Evolutionary conservation across 2,797 vertebrate species (phyloP).

Genomic region (Merluccius polli): DNA sequence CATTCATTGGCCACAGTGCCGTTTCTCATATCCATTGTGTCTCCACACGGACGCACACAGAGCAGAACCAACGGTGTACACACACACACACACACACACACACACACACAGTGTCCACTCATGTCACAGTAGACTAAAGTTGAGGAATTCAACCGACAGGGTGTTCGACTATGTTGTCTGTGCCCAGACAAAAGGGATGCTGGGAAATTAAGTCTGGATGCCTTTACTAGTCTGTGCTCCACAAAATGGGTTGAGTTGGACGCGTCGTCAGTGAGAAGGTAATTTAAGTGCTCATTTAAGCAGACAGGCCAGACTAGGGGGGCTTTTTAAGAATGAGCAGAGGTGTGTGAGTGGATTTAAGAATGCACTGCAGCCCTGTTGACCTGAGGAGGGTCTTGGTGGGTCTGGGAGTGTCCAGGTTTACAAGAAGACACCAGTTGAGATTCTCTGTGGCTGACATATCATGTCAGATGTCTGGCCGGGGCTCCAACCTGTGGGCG

Average conservation of each 20-base stretch:
- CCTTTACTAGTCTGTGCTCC: background rate
- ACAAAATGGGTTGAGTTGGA: background rate
- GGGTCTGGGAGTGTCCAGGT: slow-evolving; percentile 27
- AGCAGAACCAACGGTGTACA: slow-evolving; percentile 10
- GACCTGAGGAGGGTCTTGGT: slow-evolving; percentile 23
- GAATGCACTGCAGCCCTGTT: slow-evolving; percentile 23
- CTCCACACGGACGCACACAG: slow-evolving; percentile 10
- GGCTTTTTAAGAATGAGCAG: slow-evolving; percentile 28
- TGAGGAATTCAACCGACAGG: slow-evolving; percentile 4
- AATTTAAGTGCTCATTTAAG: background rate
- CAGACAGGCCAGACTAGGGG: background rate
- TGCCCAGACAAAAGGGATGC: background rate
- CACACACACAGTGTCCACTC: background rate
- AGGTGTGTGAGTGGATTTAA: slow-evolving; percentile 18
- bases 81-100: slow-evolving; percentile 9
- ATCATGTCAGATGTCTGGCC: slow-evolving; percentile 53
- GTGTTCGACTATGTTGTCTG: background rate
- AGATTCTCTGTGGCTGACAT: slow-evolving; percentile 39
- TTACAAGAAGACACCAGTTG: slow-evolving; percentile 42
- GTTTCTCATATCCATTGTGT: slow-evolving; percentile 21
- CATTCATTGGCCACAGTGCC: background rate
- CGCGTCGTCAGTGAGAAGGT: background rate
- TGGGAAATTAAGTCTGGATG: background rate
- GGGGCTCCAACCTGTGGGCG: slow-evolving; percentile 58
- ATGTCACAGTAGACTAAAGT: background rate